These are phyloP conservation scores for Carabus problematicus DNA, from an alignment of 2,888 invertebrate genomes.

Conservation along the genomic window DNA sequence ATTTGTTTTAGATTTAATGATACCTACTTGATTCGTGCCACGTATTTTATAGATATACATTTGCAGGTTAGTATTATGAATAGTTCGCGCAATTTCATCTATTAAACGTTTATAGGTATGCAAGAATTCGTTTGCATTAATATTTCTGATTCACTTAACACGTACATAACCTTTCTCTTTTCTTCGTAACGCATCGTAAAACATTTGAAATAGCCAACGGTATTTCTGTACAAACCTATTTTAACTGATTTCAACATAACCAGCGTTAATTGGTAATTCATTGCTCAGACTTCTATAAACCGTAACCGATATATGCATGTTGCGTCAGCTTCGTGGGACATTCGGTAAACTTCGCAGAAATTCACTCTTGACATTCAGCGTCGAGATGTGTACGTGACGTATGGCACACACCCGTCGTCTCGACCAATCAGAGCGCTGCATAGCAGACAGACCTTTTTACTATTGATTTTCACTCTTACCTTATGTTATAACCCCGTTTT, in stretches of 20 bases:
- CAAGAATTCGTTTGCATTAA: too few relatives aligned
- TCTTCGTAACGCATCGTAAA: not conserved
- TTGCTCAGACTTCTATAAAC: not conserved
- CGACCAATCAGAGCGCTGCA: conserved; percentile 48
- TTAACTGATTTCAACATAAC: not conserved
- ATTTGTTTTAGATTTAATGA: not conserved
- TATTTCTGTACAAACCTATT: conserved; percentile 7
- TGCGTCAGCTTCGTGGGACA: conserved; percentile 22
- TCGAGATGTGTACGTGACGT: conserved; percentile 26
- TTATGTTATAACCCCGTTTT: too few relatives aligned
- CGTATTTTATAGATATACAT: not conserved
- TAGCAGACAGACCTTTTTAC: conserved; percentile 47
- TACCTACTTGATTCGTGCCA: conserved; percentile 2
- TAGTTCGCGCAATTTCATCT: not conserved
- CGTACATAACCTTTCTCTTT: conserved; percentile 9
- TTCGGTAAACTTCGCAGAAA: conserved; percentile 7
- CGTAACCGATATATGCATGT: conserved; percentile 5
- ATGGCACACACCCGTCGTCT: conserved; percentile 51
- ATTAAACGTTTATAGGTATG: not conserved
- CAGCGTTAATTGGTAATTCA: conserved; percentile 10
- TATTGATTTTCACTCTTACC: conserved; percentile 46
- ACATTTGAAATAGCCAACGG: conserved; percentile 7
- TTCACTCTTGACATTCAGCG: conserved; percentile 34
- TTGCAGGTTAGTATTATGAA: too few relatives aligned
- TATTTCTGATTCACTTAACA: not conserved